Conservation (phyloP, 2,113 vertebrate species). For the Brachyistius frenatus region DNA sequence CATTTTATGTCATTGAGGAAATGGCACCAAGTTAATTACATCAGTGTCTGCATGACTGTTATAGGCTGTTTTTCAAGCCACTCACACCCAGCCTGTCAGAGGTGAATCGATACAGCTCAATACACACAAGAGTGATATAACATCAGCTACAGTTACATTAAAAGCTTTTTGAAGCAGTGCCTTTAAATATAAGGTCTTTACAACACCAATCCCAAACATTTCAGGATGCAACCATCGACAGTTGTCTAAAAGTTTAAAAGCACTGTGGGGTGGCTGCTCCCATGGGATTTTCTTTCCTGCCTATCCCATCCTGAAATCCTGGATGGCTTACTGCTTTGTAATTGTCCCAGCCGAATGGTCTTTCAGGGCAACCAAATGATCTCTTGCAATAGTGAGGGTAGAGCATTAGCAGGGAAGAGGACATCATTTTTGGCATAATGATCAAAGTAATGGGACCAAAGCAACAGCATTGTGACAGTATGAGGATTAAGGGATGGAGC, state of each 20-base stretch:
- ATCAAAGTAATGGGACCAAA: conserved; percentile 36
- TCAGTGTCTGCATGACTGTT: conserved; percentile 45
- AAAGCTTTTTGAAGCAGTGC: conserved; percentile 11
- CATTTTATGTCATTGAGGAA: conserved; percentile 52
- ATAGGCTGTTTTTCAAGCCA: conserved; percentile 49
- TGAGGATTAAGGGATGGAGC: conserved; percentile 20
- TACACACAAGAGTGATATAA: conserved; percentile 39
- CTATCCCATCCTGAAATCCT: conserved; percentile 3
- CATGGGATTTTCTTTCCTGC: neutral
- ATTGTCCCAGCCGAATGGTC: conserved; percentile 46
- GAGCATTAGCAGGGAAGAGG: neutral
- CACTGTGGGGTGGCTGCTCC: neutral
- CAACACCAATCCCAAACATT: too few species aligned
- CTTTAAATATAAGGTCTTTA: too few species aligned
- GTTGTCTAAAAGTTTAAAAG: neutral
- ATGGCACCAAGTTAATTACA: conserved; percentile 61
- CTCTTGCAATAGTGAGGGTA: conserved; percentile 43
- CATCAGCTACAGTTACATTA: conserved; percentile 13
- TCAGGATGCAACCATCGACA: neutral
- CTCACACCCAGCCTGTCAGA: conserved; percentile 45
- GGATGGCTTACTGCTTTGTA: conserved; percentile 40
- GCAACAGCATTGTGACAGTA: conserved; percentile 30
- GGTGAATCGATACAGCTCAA: conserved; percentile 58
- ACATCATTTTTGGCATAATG: conserved; percentile 56
- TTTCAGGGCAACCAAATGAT: conserved; percentile 50